Evolutionary conservation across 2,797 vertebrate genomes (phyloP), one percentile per base, ranked within the genome.

Genomic region (Smutsia temminckii): DNA sequence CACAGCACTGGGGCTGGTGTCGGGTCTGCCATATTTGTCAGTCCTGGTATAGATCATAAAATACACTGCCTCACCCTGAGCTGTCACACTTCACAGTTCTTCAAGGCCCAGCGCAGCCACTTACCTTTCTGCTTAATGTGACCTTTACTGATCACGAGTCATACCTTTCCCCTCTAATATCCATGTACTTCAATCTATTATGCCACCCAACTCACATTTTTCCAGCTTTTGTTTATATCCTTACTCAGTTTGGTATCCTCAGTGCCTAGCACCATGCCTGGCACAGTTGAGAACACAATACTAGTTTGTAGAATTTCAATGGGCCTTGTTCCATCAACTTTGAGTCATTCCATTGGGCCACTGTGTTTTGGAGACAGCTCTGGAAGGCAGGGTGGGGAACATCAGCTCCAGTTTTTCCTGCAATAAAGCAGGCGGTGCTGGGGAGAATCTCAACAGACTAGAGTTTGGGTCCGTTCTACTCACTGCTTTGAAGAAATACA

Each of bases 321-420:
- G 40, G 29, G 3, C 3, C 40, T 94, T 64, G 34, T 81, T 29
- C 34, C 57, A 40, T 37, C 34, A 89, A 3, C 34, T 46, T 92
- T 49, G 42, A n/a, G 17, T 92, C 46, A 85, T 72, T 61, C 69
- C 34, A 34, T 27, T 64, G 77, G 16, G 27, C 29, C 51, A 4
- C 32, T 66, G 17, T 63, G 14, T 78, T 77, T 72, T 34, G 21
- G 74, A 93, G 79, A 78, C 32, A 71, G 37, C 34, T 71, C 40
- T 61, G 2, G 34, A n/a, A 91, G 46, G 46, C 46, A 11, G 29
- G 88, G 5, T 8, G 2, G 8, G 40, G 64, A 25, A 34, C 18
- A 20, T 63, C 21, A 42, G 34, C 32, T 71, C 8, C 8, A 29
- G 11, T 59, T 20, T 77, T 85, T 77, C 68, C 78, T 61, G 20